These are phyloP conservation scores for Bucco capensis DNA, from an alignment of 2,113 vertebrate species.

Conservation along the genomic window DNA sequence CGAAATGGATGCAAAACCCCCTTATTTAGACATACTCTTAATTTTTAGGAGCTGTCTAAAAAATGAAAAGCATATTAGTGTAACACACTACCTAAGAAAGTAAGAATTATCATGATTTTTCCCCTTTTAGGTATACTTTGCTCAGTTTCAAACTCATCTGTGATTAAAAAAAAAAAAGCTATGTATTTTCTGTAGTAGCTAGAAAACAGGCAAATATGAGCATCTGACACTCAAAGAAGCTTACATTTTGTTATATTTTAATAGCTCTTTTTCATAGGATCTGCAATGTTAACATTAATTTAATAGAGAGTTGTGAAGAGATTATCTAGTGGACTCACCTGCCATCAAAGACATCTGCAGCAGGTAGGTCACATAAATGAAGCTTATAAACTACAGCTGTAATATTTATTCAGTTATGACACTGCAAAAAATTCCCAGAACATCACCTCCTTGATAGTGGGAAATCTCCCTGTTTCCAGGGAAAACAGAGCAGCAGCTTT, in stretches of 20 bases:
- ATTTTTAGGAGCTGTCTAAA: background rate
- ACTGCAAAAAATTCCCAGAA: background rate
- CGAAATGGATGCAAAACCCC: background rate
- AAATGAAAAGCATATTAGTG: background rate
- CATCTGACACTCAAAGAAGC: background rate
- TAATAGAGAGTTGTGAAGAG: background rate
- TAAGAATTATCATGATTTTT: background rate
- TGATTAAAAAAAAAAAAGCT: background rate
- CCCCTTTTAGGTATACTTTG: background rate
- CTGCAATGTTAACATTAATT: background rate
- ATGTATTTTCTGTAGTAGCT: background rate
- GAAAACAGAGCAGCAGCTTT: background rate
- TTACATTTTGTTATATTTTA: background rate
- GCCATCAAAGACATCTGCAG: background rate
- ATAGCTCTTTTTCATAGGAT: background rate
- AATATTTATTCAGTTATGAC: rapidly evolving
- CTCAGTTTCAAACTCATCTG: background rate
- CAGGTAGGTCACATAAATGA: rapidly evolving
- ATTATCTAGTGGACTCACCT: too few relatives aligned
- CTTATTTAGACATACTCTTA: background rate
- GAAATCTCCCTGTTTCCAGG: background rate
- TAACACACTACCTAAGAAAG: background rate
- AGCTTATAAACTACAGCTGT: background rate
- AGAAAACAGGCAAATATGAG: background rate
- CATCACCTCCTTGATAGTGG: background rate